phyloP scores from a whole-genome alignment of 2,113 vertebrate species.

The Anolis sagrei region DNA sequence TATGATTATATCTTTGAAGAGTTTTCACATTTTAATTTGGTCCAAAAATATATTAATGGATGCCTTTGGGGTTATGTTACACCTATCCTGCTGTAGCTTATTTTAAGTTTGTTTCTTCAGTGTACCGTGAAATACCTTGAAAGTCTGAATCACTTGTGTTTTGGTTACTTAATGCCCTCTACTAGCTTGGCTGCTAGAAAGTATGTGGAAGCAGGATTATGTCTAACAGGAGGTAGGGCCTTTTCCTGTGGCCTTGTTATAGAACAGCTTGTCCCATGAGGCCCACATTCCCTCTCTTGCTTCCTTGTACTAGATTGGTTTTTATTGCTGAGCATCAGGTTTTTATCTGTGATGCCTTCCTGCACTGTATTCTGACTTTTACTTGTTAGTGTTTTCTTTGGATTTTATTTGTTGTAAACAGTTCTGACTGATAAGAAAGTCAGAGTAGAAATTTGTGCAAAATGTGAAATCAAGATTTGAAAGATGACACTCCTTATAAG shows the following conservation, averaged over 20 bases:
- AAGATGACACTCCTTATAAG: not conserved
- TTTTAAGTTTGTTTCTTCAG: too few relatives aligned
- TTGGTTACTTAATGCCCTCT: not conserved
- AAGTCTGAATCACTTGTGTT: not conserved
- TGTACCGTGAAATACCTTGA: not conserved
- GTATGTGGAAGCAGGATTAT: not conserved
- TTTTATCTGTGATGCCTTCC: not conserved
- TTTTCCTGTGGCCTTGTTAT: not conserved
- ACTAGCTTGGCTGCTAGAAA: not conserved
- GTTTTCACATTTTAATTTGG: not conserved
- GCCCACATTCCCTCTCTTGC: not conserved
- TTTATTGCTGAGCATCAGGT: not conserved
- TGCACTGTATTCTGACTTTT: not conserved
- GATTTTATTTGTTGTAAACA: not conserved
- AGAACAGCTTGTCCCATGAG: not conserved
- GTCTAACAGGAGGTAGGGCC: not conserved
- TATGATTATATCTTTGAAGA: not conserved
- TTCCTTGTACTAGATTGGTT: not conserved
- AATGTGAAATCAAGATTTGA: not conserved
- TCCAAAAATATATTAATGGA: not conserved
- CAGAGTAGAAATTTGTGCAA: not conserved
- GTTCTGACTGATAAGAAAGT: not conserved
- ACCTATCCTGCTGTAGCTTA: not conserved
- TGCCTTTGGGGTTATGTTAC: not conserved
- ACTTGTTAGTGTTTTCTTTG: not conserved